Evolutionary conservation across 1,140 invertebrate genomes (phyloP), one percentile per base, ranked within the genome.

Genomic region (Drosophila truncata): DNA sequence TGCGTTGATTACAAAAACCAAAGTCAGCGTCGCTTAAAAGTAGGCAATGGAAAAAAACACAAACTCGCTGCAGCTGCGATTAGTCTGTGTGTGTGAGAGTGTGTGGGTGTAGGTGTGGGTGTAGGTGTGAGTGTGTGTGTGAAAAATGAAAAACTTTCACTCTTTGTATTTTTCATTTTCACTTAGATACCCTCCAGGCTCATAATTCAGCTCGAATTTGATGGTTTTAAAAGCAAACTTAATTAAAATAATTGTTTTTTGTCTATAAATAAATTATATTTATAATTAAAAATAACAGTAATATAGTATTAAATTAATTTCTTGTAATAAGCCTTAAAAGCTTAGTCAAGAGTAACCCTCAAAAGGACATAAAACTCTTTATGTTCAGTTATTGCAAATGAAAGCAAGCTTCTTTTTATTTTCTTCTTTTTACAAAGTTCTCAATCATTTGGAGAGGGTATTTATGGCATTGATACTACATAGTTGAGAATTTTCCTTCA

Each of bases 1-100:
- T 71, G 80, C 80, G 80, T 84, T 83, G 80, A 83, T 83, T 83
- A 83, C 80, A 80, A 80, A 66, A 33, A 50, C 66, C 66, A 72
- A 72, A 50, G 65, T 41, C 65, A 41, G 41, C 65, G 41, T 47
- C 33, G 69, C 63, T 39, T 23, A 69, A 71, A 76, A 83, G 77
- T 77, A 84, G 82, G 82, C 82, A 81, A 85, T 67, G 63, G 52
- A 55, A 85, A 80, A 72, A 78, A 58, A 37, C 61, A 37, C 61
- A 49, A n/a, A 77, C 71, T 52, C 54, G 71, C 61, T 35, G 60
- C 37, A 35, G 50, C 65, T 71, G 50, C 49, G 18, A 80, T 73
- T 65, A 59, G 52, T 64, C 44, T 37, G 46, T 16, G 6, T 29
- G 14, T 29, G 23, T 33, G 20, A 44, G 18, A 50, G 33, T 20